Percentiles rank a stretch among this genome's conserved stretches.
These are phyloP conservation scores for Pegea sp. DNA, from an alignment of 23 tunicate genomes.

Conservation along the genomic window DNA sequence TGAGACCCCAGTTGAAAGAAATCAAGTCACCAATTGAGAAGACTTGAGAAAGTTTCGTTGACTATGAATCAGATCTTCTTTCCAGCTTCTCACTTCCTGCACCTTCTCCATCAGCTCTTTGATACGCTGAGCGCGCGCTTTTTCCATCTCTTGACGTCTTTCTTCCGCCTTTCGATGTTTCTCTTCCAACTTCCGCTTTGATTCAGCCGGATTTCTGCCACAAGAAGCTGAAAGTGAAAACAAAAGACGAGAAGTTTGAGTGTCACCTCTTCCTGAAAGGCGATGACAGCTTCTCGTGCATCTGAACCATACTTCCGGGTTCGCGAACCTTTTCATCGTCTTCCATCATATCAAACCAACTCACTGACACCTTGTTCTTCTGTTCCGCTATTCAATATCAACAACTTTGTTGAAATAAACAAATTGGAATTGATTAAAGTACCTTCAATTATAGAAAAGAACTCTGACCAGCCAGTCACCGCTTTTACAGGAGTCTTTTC, in stretches of 20 bases:
- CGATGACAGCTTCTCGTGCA: constrained; percentile 95
- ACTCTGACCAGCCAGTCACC: constrained; percentile 34
- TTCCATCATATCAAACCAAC: constrained; percentile 72
- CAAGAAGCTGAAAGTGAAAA: background rate
- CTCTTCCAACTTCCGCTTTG: constrained; percentile 76
- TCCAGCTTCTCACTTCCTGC: constrained; percentile 52
- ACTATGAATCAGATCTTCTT: constrained; percentile 47
- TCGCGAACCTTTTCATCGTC: constrained; percentile 63
- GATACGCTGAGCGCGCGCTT: constrained; percentile 60
- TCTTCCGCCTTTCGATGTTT: constrained; percentile 68
- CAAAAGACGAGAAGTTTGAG: background rate
- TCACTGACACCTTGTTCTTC: constrained; percentile 23
- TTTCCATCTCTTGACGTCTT: constrained; percentile 67
- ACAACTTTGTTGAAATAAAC: constrained; percentile 1
- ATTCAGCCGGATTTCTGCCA: constrained; percentile 83
- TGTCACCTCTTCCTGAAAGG: constrained; percentile 74
- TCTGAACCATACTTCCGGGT: constrained; percentile 81
- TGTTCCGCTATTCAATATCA: no score
- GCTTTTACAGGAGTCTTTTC: constrained; percentile 8
- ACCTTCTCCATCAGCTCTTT: constrained; percentile 72
- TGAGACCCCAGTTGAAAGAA: background rate
- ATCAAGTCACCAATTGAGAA: constrained; percentile 24
- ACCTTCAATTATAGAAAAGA: constrained; percentile 58
- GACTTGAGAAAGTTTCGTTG: constrained; percentile 41
- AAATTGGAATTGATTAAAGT: background rate